A percentile compares a stretch with the other conserved stretches of the same genome.
These are phyloP conservation scores for Champsocephalus gunnari DNA, from an alignment of 2,797 vertebrate genomes.

Conservation along the genomic window DNA sequence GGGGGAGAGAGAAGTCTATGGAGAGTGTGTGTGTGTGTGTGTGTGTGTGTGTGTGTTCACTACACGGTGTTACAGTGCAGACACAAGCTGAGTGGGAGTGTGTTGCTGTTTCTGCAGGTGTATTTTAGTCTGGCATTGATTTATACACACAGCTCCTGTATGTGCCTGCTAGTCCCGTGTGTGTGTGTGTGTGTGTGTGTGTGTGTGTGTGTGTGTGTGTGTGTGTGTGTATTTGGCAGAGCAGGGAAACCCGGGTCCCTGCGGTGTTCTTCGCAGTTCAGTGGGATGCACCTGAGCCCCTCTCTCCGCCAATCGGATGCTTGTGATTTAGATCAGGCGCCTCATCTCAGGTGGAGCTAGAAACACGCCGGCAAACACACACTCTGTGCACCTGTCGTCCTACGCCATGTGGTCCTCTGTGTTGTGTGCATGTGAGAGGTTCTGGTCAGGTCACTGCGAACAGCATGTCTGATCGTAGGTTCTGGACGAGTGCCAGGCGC, in stretches of 20 bases:
- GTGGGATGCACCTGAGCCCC: constrained; percentile 74
- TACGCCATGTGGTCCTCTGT: constrained; percentile 6
- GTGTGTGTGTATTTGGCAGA: constrained; percentile 8
- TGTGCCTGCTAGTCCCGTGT: background rate
- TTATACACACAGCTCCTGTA: constrained; percentile 22
- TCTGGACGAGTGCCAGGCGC: constrained; percentile 61
- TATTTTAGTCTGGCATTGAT: constrained; percentile 38
- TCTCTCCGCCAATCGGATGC: constrained; percentile 56
- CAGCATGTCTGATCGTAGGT: constrained; percentile 61
- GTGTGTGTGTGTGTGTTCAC: background rate
- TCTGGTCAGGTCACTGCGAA: constrained; percentile 56
- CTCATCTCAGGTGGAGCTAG: constrained; percentile 54
- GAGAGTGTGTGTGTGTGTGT: background rate
- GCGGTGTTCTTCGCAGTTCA: constrained; percentile 60
- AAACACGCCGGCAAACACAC: constrained; percentile 23
- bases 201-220: background rate
- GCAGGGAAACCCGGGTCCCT: constrained; percentile 64
- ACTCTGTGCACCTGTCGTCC: constrained; percentile 1
- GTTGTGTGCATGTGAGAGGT: constrained; percentile 41
- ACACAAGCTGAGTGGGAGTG: constrained; percentile 20
- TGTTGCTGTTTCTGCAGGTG: constrained; percentile 41
- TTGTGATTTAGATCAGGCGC: constrained; percentile 70
- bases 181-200: background rate
- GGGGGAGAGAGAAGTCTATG: background rate
- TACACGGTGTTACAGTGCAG: background rate